Percentiles rank a stretch among this genome's conserved stretches.
Evolutionary conservation across 2,797 vertebrate species (phyloP).

Genomic region (Nyctalus aviator): DNA sequence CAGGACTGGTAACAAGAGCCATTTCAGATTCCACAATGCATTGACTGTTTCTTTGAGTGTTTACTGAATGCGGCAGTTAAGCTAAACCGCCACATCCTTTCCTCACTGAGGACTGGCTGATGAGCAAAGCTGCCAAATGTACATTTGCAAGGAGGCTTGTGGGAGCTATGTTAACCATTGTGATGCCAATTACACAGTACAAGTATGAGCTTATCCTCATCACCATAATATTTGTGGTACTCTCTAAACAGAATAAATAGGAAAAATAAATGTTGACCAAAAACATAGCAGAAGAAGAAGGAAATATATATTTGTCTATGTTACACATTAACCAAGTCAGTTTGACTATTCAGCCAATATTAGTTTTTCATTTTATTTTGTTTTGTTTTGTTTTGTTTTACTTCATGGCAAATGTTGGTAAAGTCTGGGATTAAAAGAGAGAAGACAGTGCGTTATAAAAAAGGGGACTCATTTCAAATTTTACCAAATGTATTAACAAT

Average conservation of each 20-base stretch:
- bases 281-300: neutral
- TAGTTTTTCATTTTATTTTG: neutral
- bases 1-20: neutral
- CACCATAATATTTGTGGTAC: neutral
- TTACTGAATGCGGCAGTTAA: neutral
- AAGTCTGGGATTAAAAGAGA: neutral
- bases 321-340: neutral
- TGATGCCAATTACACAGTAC: neutral
- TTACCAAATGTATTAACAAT: neutral
- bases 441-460: neutral
- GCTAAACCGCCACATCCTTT: neutral
- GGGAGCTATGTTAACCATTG: neutral
- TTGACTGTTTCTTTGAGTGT: neutral
- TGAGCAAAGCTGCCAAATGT: neutral
- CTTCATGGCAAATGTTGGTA: neutral
- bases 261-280: neutral
- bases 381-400: neutral
- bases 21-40: neutral
- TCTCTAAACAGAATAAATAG: neutral
- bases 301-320: neutral
- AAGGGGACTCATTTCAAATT: neutral
- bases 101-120: neutral
- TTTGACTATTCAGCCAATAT: neutral
- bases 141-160: neutral
- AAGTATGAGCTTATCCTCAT: neutral